Evolutionary conservation across 2,797 vertebrate genomes (phyloP).

Genomic region (Ispidina picta): DNA sequence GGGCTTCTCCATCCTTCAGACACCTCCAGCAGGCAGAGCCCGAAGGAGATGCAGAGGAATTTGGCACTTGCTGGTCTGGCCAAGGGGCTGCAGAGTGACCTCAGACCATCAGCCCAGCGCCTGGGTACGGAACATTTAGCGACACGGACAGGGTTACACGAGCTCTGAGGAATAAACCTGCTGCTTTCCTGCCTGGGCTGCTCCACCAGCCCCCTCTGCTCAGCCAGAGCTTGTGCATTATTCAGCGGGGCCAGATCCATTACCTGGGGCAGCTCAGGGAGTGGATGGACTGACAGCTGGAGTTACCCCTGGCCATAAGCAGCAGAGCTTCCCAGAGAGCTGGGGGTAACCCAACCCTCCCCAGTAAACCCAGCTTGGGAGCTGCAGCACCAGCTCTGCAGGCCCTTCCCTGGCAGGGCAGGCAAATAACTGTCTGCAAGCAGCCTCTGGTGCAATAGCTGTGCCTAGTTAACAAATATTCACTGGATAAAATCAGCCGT

Average conservation of each 20-base stretch:
- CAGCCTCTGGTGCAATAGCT: not conserved
- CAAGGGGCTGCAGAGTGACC: not conserved
- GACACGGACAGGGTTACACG: not conserved
- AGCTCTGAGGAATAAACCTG: not conserved
- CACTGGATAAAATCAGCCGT: not conserved
- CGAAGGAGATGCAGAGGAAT: not conserved
- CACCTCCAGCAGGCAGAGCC: not conserved
- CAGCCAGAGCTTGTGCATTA: constrained; percentile 27
- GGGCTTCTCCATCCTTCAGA: not conserved
- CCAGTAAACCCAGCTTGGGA: not conserved
- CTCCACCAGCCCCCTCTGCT: not conserved
- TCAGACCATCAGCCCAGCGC: not conserved
- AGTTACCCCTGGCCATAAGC: not conserved
- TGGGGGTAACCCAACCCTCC: not conserved
- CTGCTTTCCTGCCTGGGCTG: not conserved
- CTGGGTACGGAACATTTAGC: not conserved
- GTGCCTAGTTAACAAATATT: not conserved
- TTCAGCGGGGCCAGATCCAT: constrained; percentile 29
- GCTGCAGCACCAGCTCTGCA: not conserved
- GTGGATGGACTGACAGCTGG: constrained; percentile 37
- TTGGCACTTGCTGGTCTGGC: not conserved
- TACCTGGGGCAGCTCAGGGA: not conserved
- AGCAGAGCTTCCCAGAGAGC: not conserved
- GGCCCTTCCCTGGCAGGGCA: not conserved
- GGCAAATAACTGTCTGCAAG: not conserved